Evolutionary conservation across 2,113 vertebrate species (phyloP), one percentile per base, ranked within the genome.

Genomic region (Centropus unirufus): DNA sequence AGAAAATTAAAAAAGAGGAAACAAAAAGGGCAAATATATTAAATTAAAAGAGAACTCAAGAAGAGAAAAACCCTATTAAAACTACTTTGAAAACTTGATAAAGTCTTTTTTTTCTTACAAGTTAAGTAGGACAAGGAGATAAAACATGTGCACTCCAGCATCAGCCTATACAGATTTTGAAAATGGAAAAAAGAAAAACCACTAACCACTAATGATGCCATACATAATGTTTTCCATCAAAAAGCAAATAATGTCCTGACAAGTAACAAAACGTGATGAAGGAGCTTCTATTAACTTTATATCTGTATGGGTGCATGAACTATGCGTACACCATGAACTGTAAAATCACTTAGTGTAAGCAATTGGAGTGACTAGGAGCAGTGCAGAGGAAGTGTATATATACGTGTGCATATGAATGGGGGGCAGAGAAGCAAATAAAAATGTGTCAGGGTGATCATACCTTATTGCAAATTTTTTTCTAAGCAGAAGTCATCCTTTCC

Each of bases 321-420:
- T 12, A 39, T 47, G 18, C 13, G 22, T 16, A 44, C 87, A 14
- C 21, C 11, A 44, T 59, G 21, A 89, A 22, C 68, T 54, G 5
- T 54, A 47, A 66, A 91, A 47, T 4, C 15, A 39, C 32, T 64
- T 69, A 26, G 6, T 32, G 14, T 27, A 70, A 88, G 12, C 14
- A 36, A 46, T 57, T 70, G n/a, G 11, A 62, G 39, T 26, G 19
- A 14, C 5, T 42, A 58, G 52, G 8, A 18, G 5, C 8, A 55
- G 19, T 24, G 52, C n/a, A 34, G 14, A 51, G 6, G 9, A 42
- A 36, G 3, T 14, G 5, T 19, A 4, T 39, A 8, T 44, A 11
- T 10, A 7, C 30, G 3, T 5, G 5, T 30, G 18, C 0, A 1
- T 7, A 4, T 12, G 5, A 2, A 0, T 11, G 17, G 6, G 8